A percentile compares a stretch with the other conserved stretches of the same genome.
These are phyloP conservation scores for Callopanchax toddi DNA, from an alignment of 2,113 vertebrate genomes.

Conservation along the genomic window DNA sequence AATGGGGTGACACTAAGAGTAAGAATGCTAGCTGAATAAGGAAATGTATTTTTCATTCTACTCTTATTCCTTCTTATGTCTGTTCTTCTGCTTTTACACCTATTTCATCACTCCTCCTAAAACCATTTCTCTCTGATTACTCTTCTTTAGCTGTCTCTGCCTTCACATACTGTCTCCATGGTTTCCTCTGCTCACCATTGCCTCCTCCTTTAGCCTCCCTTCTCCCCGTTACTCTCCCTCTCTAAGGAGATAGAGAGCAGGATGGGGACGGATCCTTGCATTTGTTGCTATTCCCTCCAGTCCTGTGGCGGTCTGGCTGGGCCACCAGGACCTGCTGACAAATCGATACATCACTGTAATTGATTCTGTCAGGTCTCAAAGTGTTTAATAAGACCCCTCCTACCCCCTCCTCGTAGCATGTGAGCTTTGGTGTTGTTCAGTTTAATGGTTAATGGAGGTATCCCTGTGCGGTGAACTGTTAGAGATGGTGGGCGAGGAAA, in stretches of 20 bases:
- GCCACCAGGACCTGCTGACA: slow-evolving; percentile 52
- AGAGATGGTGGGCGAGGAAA: slow-evolving; percentile 6
- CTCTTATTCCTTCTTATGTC: background rate
- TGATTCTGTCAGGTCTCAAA: slow-evolving; percentile 69
- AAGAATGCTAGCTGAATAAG: slow-evolving; percentile 35
- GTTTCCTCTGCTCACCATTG: background rate
- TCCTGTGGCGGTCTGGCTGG: slow-evolving; percentile 26
- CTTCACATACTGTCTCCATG: background rate
- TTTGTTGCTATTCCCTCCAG: slow-evolving; percentile 21
- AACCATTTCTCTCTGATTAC: slow-evolving; percentile 10
- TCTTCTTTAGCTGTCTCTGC: background rate
- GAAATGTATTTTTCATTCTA: slow-evolving; percentile 42
- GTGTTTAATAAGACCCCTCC: slow-evolving; percentile 70
- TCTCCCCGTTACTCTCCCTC: slow-evolving; percentile 8
- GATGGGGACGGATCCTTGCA: slow-evolving; percentile 25
- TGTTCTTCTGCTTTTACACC: slow-evolving; percentile 9
- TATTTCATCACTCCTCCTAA: slow-evolving; percentile 12
- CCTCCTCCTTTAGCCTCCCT: background rate
- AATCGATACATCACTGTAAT: slow-evolving; percentile 79
- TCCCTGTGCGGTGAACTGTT: slow-evolving; percentile 43
- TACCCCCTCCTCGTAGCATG: background rate
- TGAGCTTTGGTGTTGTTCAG: slow-evolving; percentile 23
- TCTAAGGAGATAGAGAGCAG: background rate
- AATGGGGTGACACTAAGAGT: slow-evolving; percentile 19
- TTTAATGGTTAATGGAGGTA: slow-evolving; percentile 54